Conservation (phyloP, 2,797 vertebrate species). For the Schizopygopsis malacanthus region DNA sequence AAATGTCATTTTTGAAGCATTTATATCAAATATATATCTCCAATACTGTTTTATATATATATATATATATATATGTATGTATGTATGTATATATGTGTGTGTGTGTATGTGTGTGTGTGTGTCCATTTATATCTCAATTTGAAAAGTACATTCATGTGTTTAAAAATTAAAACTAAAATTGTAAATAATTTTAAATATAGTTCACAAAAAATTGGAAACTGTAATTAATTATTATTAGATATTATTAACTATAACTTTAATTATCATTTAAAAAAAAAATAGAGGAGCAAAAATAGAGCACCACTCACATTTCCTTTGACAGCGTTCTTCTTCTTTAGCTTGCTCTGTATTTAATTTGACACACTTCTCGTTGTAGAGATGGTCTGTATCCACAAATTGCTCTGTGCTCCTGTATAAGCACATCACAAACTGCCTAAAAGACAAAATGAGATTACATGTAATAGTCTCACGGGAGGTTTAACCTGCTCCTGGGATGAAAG, state of each 20-base stretch:
- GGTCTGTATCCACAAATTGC: conserved; percentile 27
- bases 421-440: conserved; percentile 40
- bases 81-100: too few species aligned
- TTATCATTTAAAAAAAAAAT: background rate
- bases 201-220: background rate
- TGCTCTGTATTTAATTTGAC: conserved; percentile 31
- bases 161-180: background rate
- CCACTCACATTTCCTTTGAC: background rate
- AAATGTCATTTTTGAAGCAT: background rate
- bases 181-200: too few species aligned
- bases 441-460: conserved; percentile 32
- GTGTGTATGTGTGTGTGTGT: too few species aligned
- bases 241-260: background rate
- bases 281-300: too few species aligned
- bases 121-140: too few species aligned
- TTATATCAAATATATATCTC: too few species aligned
- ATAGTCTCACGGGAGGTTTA: conserved; percentile 36
- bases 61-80: too few species aligned
- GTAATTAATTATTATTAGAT: background rate
- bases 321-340: background rate
- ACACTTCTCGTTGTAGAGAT: background rate
- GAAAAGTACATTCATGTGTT: too few species aligned
- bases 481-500: conserved; percentile 18
- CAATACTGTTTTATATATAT: too few species aligned
- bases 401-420: conserved; percentile 6